A percentile compares a stretch with the other conserved stretches of the same genome.
Conservation (phyloP, 2,113 vertebrate species). For the Neolamprologus ventralis region DNA sequence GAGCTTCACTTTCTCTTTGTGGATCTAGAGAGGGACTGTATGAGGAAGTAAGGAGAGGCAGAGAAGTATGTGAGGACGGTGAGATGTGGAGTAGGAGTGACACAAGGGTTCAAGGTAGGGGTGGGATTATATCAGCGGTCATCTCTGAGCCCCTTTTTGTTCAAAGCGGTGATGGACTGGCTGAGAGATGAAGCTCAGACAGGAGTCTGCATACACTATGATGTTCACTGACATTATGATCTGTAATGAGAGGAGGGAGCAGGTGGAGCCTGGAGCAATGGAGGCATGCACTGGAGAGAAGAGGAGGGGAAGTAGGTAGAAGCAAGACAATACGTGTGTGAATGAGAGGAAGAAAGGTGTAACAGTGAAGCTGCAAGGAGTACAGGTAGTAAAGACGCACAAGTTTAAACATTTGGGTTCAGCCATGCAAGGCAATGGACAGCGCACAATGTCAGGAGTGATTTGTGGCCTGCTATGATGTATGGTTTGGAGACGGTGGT, state of each 20-base stretch:
- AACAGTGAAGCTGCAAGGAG: neutral
- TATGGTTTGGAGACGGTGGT: neutral
- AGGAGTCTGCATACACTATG: neutral
- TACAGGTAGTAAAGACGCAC: neutral
- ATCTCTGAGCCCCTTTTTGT: neutral
- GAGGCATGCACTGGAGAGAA: neutral
- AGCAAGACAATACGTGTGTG: neutral
- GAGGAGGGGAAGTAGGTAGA: neutral
- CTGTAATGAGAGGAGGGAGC: neutral
- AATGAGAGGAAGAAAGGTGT: neutral
- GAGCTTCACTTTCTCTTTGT: neutral
- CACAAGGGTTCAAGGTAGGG: neutral
- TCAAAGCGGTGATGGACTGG: rapidly evolving
- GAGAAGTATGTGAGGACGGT: neutral
- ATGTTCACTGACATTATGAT: neutral
- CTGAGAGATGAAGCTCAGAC: neutral
- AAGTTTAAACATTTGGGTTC: neutral
- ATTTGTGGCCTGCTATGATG: neutral
- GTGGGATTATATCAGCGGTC: neutral
- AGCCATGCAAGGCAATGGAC: neutral
- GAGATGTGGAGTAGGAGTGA: neutral
- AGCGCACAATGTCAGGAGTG: neutral
- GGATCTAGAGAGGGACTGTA: neutral
- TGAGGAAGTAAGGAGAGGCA: neutral
- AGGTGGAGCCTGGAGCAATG: neutral